Evolutionary conservation across 2,797 vertebrate genomes (phyloP).

Genomic region (Sphenodon punctatus): DNA sequence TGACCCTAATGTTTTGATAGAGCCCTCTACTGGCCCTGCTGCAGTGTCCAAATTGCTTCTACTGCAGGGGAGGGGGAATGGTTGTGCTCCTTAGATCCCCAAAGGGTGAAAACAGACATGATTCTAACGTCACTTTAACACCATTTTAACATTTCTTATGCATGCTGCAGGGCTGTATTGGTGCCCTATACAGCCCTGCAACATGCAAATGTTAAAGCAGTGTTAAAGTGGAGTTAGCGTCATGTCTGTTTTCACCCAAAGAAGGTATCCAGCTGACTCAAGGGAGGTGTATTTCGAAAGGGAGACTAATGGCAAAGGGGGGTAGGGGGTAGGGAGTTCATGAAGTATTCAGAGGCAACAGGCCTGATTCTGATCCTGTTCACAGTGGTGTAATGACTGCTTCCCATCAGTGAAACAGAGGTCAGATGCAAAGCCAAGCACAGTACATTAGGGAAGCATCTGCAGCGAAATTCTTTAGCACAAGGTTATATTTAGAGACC

Average conservation of each 20-base stretch:
- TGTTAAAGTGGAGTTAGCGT: too few species aligned
- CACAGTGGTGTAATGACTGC: neutral
- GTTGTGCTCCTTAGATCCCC: neutral
- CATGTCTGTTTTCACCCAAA: too few species aligned
- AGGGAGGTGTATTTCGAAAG: neutral
- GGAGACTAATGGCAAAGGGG: neutral
- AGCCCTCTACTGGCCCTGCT: neutral
- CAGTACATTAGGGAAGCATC: conserved; percentile 7
- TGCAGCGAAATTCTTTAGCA: neutral
- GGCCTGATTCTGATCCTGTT: neutral
- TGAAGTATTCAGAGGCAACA: neutral
- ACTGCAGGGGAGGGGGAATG: neutral
- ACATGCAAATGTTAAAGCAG: too few species aligned
- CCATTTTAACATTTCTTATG: too few species aligned
- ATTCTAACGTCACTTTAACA: too few species aligned
- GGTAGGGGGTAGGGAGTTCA: neutral
- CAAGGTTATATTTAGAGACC: conserved; percentile 66
- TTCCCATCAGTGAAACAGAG: neutral
- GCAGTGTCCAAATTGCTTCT: neutral
- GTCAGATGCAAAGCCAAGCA: neutral
- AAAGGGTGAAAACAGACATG: too few species aligned
- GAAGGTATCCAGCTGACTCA: neutral
- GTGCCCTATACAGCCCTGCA: too few species aligned
- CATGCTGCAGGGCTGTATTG: too few species aligned
- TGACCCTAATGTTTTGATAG: neutral